Conservation (phyloP, 2,888 invertebrate species). For the Amphipoea lucens region DNA sequence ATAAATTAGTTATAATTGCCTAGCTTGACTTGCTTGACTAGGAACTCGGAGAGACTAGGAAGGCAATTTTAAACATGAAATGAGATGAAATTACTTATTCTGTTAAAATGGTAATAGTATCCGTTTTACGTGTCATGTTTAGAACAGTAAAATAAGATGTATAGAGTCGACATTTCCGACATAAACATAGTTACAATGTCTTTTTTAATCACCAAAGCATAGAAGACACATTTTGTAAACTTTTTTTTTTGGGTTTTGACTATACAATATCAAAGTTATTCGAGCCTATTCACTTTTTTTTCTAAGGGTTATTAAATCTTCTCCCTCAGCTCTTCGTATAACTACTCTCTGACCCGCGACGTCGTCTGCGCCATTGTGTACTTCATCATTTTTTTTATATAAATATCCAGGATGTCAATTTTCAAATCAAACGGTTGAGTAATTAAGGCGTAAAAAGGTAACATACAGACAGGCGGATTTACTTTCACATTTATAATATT, state of each 20-base stretch:
- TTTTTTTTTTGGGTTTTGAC: background rate
- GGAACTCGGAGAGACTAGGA: too few relatives aligned
- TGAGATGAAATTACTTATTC: background rate
- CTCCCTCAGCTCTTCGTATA: background rate
- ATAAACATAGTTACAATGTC: background rate
- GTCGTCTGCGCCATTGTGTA: background rate
- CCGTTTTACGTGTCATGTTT: background rate
- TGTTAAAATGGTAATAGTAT: background rate
- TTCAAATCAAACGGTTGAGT: too few relatives aligned
- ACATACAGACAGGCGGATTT: background rate
- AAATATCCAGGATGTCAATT: background rate
- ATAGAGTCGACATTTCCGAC: too few relatives aligned
- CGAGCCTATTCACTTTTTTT: background rate
- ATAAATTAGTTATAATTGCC: background rate
- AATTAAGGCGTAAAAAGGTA: background rate
- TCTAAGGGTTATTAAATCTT: background rate
- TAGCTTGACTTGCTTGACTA: background rate
- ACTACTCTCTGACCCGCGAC: too few relatives aligned
- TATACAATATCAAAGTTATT: background rate
- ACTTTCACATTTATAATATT: background rate
- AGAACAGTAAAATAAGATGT: background rate
- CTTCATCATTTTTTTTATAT: rapidly evolving
- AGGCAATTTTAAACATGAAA: background rate
- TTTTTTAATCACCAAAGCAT: background rate
- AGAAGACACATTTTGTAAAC: background rate